Evolutionary conservation across 2,797 vertebrate genomes (phyloP).

Genomic region (Oophaga sylvatica): DNA sequence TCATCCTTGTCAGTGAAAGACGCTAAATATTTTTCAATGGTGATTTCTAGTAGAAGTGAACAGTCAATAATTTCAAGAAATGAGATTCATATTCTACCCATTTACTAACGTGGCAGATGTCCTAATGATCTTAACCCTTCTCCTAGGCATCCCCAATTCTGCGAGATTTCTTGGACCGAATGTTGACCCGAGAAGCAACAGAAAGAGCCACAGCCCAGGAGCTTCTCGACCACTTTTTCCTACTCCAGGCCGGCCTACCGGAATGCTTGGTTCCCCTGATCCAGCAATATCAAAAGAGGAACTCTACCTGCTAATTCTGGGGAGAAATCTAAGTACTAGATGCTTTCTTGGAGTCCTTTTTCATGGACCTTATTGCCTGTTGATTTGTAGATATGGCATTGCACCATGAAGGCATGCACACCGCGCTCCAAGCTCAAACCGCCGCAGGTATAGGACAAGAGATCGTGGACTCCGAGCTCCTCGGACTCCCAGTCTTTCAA

Average conservation of each 20-base stretch:
- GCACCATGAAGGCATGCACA: not conserved
- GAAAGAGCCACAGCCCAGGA: slow-evolving; percentile 92
- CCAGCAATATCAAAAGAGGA: slow-evolving; percentile 93
- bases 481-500: slow-evolving; percentile 58
- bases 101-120: too few species aligned
- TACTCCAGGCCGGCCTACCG: slow-evolving; percentile 93
- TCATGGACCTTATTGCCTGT: not conserved
- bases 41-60: too few species aligned
- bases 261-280: slow-evolving; percentile 96
- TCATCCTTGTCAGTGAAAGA: too few species aligned
- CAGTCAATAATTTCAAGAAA: too few species aligned
- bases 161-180: slow-evolving; percentile 94
- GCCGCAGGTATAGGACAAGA: not conserved
- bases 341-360: not conserved
- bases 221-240: slow-evolving; percentile 94
- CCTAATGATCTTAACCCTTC: slow-evolving; percentile 40
- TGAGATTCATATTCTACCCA: too few species aligned
- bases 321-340: not conserved
- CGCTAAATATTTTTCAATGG: too few species aligned
- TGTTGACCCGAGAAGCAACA: slow-evolving; percentile 90
- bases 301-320: slow-evolving; percentile 88
- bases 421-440: not conserved
- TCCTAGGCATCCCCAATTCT: slow-evolving; percentile 89
- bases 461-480: slow-evolving; percentile 42
- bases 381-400: not conserved